Evolutionary conservation across 1,140 invertebrate species (phyloP).

Genomic region (Drosophila lini): DNA sequence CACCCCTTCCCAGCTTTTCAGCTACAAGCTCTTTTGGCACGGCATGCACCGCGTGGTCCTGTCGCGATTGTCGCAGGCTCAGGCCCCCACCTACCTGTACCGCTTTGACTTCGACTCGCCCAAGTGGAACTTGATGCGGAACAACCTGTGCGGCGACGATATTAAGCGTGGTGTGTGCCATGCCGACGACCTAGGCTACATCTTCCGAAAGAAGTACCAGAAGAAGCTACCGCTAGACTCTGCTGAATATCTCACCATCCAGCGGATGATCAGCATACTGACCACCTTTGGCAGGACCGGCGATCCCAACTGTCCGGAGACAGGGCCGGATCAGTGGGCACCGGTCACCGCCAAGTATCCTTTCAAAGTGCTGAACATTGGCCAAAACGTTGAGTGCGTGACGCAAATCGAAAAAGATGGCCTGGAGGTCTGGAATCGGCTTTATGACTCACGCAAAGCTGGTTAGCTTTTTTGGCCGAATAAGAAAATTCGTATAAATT

Average conservation of each 20-base stretch:
- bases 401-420: slow-evolving; percentile 53
- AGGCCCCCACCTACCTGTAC: slow-evolving; percentile 84
- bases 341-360: slow-evolving; percentile 45
- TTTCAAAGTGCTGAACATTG: slow-evolving; percentile 57
- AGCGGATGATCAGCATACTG: slow-evolving; percentile 79
- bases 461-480: not conserved
- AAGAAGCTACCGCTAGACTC: slow-evolving; percentile 67
- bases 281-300: slow-evolving; percentile 84
- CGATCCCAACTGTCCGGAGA: slow-evolving; percentile 68
- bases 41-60: slow-evolving; percentile 74
- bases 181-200: slow-evolving; percentile 88
- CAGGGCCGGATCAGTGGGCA: slow-evolving; percentile 35
- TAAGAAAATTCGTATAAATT: not conserved
- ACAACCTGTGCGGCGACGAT: slow-evolving; percentile 66
- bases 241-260: slow-evolving; percentile 70
- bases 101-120: slow-evolving; percentile 84
- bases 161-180: slow-evolving; percentile 85
- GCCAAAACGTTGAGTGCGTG: slow-evolving; percentile 36
- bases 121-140: slow-evolving; percentile 60
- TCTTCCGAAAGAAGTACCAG: slow-evolving; percentile 85
- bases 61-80: slow-evolving; percentile 65
- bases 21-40: slow-evolving; percentile 83
- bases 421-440: slow-evolving; percentile 59
- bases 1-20: slow-evolving; percentile 39
- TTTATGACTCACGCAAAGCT: slow-evolving; percentile 31